Percentiles rank a stretch among this genome's conserved stretches.
Conservation (phyloP, 2,113 vertebrate species). For the Riparia riparia region DNA sequence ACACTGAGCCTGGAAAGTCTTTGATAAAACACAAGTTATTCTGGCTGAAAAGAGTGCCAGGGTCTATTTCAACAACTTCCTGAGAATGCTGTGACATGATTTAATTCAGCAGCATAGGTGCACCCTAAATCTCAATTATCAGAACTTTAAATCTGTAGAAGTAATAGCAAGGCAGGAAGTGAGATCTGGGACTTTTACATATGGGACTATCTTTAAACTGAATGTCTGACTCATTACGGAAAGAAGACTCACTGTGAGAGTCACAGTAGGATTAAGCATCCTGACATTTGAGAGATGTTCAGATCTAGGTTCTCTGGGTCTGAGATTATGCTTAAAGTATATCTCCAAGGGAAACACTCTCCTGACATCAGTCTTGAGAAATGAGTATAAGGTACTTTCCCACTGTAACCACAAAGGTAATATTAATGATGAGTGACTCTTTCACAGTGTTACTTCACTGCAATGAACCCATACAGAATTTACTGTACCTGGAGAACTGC, state of each 20-base stretch:
- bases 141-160: not conserved
- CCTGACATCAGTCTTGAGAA: not conserved
- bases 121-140: not conserved
- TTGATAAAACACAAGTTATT: not conserved
- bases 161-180: not conserved
- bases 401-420: not conserved
- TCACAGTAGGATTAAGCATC: slow-evolving; percentile 18
- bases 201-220: not conserved
- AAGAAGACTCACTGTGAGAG: slow-evolving; percentile 10
- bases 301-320: not conserved
- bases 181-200: not conserved
- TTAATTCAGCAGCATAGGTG: not conserved
- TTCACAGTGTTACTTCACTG: not conserved
- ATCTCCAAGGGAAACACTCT: not conserved
- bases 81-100: rapidly evolving
- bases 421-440: not conserved
- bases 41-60: not conserved
- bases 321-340: not conserved
- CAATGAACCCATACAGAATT: not conserved
- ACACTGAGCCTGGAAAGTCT: not conserved
- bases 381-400: not conserved
- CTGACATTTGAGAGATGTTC: not conserved
- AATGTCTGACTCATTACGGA: not conserved
- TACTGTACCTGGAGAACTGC: not conserved
- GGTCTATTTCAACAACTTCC: not conserved